Evolutionary conservation across 2,888 invertebrate species (phyloP).

Genomic region (Embidobia sp.): DNA sequence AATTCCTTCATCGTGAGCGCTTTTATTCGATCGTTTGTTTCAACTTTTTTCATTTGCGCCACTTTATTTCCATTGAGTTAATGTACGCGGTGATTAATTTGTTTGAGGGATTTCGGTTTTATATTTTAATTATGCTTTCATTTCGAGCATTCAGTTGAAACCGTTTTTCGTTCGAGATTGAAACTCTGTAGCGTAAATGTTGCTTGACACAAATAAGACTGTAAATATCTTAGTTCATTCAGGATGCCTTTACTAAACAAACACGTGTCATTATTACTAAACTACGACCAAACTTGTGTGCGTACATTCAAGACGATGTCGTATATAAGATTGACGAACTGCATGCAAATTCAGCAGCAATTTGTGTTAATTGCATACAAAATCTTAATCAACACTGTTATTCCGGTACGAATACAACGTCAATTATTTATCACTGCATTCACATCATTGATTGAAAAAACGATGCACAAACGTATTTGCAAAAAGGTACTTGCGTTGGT

Average conservation of each 20-base stretch:
- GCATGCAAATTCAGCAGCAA: conserved; percentile 8
- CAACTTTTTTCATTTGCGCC: too few species aligned
- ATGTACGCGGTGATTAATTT: too few species aligned
- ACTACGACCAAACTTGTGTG: conserved; percentile 3
- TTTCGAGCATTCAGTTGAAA: background rate
- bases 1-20: too few species aligned
- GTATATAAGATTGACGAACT: conserved; percentile 26
- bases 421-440: too few species aligned
- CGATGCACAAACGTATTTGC: too few species aligned
- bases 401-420: too few species aligned
- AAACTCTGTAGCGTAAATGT: conserved; percentile 8
- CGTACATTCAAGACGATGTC: conserved; percentile 7
- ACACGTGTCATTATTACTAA: background rate
- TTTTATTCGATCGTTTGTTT: too few species aligned
- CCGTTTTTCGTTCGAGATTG: conserved; percentile 13
- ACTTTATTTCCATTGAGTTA: too few species aligned
- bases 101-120: background rate
- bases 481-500: too few species aligned
- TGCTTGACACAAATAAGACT: conserved; percentile 27
- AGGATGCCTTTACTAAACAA: conserved; percentile 12
- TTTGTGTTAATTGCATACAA: background rate
- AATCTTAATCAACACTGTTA: background rate
- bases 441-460: too few species aligned
- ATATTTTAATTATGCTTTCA: background rate
- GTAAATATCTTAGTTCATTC: conserved; percentile 20